A percentile compares a stretch with the other conserved stretches of the same genome.
phyloP scores from a whole-genome alignment of 2,113 vertebrate species.

The Ammodytes dubius region DNA sequence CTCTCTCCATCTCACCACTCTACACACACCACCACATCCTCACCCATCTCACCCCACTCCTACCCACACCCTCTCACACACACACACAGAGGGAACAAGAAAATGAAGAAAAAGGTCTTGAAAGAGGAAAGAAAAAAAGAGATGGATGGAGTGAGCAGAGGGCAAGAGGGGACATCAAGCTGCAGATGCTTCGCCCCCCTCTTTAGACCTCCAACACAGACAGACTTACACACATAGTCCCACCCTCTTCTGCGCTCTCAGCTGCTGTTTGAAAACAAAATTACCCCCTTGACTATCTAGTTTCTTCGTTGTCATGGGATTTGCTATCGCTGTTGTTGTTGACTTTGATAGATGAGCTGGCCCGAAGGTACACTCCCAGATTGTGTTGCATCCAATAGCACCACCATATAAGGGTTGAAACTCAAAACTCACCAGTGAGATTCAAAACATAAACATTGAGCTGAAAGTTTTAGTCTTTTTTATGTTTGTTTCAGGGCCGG shows the following conservation, averaged over 20 bases:
- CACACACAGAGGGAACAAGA: not conserved
- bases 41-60: too few relatives aligned
- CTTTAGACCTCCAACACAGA: not conserved
- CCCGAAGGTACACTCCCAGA: conserved; percentile 4
- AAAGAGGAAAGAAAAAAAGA: conserved; percentile 20
- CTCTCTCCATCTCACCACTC: not conserved
- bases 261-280: conserved; percentile 54
- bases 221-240: not conserved
- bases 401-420: conserved; percentile 34
- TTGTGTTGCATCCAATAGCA: conserved; percentile 7
- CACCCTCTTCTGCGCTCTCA: conserved; percentile 28
- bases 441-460: conserved; percentile 3
- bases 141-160: conserved; percentile 47
- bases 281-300: conserved; percentile 23
- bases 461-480: not conserved
- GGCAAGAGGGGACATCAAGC: conserved; percentile 51
- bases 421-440: not conserved
- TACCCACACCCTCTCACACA: not conserved
- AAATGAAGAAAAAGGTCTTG: conserved; percentile 1
- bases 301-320: conserved; percentile 39
- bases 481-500: not conserved
- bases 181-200: conserved; percentile 53
- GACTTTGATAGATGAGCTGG: conserved; percentile 25
- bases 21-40: too few relatives aligned
- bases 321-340: conserved; percentile 41